phyloP scores from a whole-genome alignment of 1,140 invertebrate genomes.

The Panulirus ornatus region DNA sequence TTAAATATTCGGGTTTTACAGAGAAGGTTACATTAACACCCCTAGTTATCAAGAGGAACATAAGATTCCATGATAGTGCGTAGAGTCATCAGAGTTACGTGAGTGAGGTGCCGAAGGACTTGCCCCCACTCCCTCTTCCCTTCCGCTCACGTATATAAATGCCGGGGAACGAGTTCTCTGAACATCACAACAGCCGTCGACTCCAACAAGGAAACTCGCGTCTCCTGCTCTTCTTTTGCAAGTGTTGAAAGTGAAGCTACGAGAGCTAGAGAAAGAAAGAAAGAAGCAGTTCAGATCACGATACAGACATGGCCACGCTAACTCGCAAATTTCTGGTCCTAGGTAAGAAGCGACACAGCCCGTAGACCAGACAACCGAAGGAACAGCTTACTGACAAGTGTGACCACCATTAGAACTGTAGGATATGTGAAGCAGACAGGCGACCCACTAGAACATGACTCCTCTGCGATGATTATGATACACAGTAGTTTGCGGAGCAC shows the following conservation, averaged over 20 bases:
- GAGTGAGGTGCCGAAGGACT: not conserved
- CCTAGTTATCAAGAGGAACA: too few species aligned
- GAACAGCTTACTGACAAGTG: too few species aligned
- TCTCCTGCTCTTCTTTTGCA: not conserved
- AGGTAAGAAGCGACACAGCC: not conserved
- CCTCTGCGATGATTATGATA: too few species aligned
- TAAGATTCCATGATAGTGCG: not conserved
- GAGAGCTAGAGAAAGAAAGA: too few species aligned
- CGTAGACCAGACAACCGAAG: not conserved
- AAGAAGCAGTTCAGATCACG: not conserved
- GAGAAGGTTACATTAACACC: too few species aligned
- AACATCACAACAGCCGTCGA: not conserved
- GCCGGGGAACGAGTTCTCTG: not conserved
- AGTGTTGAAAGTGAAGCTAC: constrained; percentile 11
- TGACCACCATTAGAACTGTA: too few species aligned
- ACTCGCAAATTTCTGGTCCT: not conserved
- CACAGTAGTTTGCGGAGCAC: too few species aligned
- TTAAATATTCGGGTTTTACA: too few species aligned
- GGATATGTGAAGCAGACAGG: too few species aligned
- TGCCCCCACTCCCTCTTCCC: not conserved
- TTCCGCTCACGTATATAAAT: not conserved
- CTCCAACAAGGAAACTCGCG: constrained; percentile 1
- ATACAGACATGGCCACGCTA: not conserved
- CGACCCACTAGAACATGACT: too few species aligned
- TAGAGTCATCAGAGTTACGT: not conserved